Evolutionary conservation across 2,888 invertebrate species (phyloP).

Genomic region (Cephus pulcher): DNA sequence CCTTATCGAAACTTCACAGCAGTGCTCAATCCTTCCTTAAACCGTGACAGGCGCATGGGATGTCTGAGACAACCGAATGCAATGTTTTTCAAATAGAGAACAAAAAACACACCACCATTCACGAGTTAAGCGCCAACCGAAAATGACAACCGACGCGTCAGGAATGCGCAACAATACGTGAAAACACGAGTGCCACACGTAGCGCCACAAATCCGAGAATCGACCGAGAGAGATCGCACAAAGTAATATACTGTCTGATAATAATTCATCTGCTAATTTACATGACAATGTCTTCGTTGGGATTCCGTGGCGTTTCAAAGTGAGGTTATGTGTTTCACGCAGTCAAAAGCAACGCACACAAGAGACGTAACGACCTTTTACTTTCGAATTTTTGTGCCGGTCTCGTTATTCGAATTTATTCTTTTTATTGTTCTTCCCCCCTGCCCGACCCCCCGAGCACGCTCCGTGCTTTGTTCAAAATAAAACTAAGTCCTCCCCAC

Average conservation of each 20-base stretch:
- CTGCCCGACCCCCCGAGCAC: accelerated
- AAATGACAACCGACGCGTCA: background rate
- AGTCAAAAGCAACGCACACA: background rate
- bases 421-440: background rate
- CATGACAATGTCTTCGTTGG: background rate
- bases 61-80: no score
- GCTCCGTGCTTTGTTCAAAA: background rate
- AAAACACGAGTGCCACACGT: background rate
- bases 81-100: no score
- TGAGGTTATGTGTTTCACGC: background rate
- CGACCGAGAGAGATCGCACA: background rate
- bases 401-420: background rate
- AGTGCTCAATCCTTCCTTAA: no score
- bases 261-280: background rate
- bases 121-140: background rate
- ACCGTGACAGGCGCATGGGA: no score
- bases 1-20: background rate
- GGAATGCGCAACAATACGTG: background rate
- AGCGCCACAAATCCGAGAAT: background rate
- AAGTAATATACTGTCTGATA: background rate
- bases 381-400: background rate
- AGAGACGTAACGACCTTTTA: background rate
- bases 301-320: background rate
- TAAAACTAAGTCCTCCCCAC: background rate
- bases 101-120: no score